Evolutionary conservation across 2,113 vertebrate species (phyloP), one percentile per base, ranked within the genome.

Genomic region (Cyanoderma ruficeps): DNA sequence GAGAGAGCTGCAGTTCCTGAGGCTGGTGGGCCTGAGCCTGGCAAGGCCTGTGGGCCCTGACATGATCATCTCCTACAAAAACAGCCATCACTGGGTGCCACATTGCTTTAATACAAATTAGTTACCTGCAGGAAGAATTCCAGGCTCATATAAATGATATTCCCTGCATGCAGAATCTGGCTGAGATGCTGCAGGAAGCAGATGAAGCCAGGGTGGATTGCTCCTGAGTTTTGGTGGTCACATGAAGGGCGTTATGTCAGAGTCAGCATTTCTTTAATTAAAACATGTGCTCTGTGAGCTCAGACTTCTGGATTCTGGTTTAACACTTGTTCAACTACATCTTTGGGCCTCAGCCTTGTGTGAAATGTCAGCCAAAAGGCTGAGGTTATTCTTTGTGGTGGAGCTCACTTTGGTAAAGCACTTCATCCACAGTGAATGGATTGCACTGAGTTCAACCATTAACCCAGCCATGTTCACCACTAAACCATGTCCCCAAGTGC

Each of bases 301-400:
- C 94, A 93, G 59, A 33, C 50, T 86, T 69, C 46, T 95, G 95
- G 76, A 90, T 88, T 88, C 63, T 86, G 63, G 44, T 83, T 86
- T 41, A 69, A 57, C 67, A 60, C 46, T 93, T 91, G 79, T 49
- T 95, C 88, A 35, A 57, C 75, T 83, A 3, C 0, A 0, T 68
- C 67, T 90, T 37, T 63, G 78, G 65, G 64, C 64, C 56, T 78
- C 90, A 91, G 64, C 90, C 42, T 56, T 41, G 42, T 93, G 85
- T 41, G 50, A 95, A 94, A 94, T 83, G 83, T 94, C 85, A 90
- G 88, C 88, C 94, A 96, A 83, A 84, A 80, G 63, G 18, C 86
- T 81, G 39, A 39, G 57, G 28, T 93, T 88, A 14, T 53, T 70
- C 50, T 42, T 52, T 0, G 3, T 30, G 68, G 10, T 83, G 74